Percentiles rank a stretch among this genome's conserved stretches.
phyloP scores from a whole-genome alignment of 2,113 vertebrate genomes.

The Phrynosoma blainvillii region DNA sequence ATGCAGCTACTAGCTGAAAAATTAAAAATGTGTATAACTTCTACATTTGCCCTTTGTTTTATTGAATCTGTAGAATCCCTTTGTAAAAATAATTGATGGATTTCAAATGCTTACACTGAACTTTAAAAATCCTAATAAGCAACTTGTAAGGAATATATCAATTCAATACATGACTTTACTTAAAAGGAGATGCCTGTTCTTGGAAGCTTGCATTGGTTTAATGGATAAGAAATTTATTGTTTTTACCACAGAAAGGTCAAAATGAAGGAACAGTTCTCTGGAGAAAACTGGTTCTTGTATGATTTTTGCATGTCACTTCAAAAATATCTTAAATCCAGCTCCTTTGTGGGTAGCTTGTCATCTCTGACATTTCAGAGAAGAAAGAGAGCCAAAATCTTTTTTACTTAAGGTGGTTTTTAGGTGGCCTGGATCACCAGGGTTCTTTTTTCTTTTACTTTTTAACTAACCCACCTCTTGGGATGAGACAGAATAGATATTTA shows the following conservation, averaged over 20 bases:
- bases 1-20: not conserved
- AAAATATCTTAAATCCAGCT: constrained; percentile 15
- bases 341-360: not conserved
- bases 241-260: constrained; percentile 31
- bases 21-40: constrained; percentile 22
- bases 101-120: constrained; percentile 1
- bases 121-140: constrained; percentile 3
- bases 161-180: not conserved
- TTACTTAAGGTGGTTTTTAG: too few species aligned
- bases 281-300: constrained; percentile 7
- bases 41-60: not conserved
- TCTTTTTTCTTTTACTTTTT: too few species aligned
- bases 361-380: not conserved
- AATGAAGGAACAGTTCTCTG: constrained; percentile 13
- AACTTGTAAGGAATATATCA: not conserved
- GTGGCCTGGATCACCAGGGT: too few species aligned
- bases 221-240: not conserved
- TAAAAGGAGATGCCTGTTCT: not conserved
- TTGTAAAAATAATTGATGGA: not conserved
- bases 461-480: too few species aligned
- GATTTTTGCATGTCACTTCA: constrained; percentile 36
- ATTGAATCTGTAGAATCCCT: constrained; percentile 2
- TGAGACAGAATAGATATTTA: too few species aligned
- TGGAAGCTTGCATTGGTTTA: not conserved
- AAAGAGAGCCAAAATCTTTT: too few species aligned